Evolutionary conservation across 2,888 invertebrate species (phyloP).

Genomic region (Sarcophaga rosellei): DNA sequence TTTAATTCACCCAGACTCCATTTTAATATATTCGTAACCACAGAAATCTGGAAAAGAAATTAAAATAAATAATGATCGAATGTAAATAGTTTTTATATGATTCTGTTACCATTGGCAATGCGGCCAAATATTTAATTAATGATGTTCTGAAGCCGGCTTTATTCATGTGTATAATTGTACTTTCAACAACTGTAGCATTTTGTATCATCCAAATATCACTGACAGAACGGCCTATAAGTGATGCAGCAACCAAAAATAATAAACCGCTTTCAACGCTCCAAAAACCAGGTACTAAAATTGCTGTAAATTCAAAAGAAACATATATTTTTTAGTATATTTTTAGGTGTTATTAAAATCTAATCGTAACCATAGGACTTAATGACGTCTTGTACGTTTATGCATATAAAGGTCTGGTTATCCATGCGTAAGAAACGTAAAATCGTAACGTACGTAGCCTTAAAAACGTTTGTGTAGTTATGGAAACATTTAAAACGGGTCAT

Average conservation of each 20-base stretch:
- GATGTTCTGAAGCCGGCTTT: constrained; percentile 88
- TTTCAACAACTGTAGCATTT: constrained; percentile 96
- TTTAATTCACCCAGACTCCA: constrained; percentile 97
- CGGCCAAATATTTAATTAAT: constrained; percentile 89
- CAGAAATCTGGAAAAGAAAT: constrained; percentile 87
- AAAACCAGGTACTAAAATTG: constrained; percentile 90
- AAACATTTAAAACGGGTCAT: too few relatives aligned
- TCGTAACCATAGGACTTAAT: too few relatives aligned
- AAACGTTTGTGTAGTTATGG: too few relatives aligned
- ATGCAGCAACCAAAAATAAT: constrained; percentile 88
- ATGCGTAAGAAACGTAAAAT: too few relatives aligned
- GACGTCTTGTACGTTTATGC: too few relatives aligned
- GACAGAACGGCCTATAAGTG: constrained; percentile 93
- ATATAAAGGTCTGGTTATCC: too few relatives aligned
- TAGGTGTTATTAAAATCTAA: too few relatives aligned
- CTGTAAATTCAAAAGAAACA: constrained; percentile 73
- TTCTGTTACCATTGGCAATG: constrained; percentile 89
- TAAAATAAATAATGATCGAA: constrained; percentile 27
- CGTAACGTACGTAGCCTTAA: too few relatives aligned
- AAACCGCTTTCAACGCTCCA: constrained; percentile 89
- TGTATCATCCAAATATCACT: constrained; percentile 99
- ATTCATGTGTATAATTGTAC: constrained; percentile 96
- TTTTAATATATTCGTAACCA: constrained; percentile 96
- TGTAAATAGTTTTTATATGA: neutral
- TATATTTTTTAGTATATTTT: too few relatives aligned